Evolutionary conservation across 2,113 vertebrate genomes (phyloP), one percentile per base, ranked within the genome.

Genomic region (Antigone vipio): DNA sequence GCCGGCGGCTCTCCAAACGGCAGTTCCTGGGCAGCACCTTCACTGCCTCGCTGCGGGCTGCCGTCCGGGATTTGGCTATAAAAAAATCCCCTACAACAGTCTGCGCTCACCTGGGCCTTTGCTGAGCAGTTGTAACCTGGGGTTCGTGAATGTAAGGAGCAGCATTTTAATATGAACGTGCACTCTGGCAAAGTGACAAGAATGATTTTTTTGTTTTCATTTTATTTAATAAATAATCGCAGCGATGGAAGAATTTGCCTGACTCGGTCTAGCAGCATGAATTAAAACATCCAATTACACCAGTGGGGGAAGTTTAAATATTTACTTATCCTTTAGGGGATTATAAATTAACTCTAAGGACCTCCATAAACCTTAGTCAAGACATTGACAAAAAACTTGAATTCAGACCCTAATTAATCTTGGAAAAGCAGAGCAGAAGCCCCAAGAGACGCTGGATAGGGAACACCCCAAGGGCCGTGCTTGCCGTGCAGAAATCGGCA

Each of bases 291-390:
- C 97, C 94, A 92, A 47, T 96, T 96, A 92, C 92, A 93, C 58
- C 75, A 8, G 11, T 18, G 77, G 85, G 88, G 74, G 58, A 64
- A 84, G 47, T 92, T 94, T 94, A 95, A 96, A 95, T 92, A 95
- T 96, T 96, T 95, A 93, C 93, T 93, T 95, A 73, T 93, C 83
- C 91, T 91, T 94, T 29, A 84, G 93, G 55, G 92, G 44, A 76
- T 91, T 92, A 89, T 95, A 87, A 95, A 94, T 94, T 94, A 94
- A 95, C 67, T 84, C 68, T 75, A 59, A 96, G 92, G 79, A 81
- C 85, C 72, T 72, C 85, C 77, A 72, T 82, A 93, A 96, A 92
- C 91, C 75, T 89, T 40, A 55, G 50, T 44, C 76, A 72, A 81
- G 82, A 88, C 52, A 35, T 40, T 91, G 86, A 96, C 75, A 79